These are phyloP conservation scores for Epistrophella euchroma DNA, from an alignment of 2,888 invertebrate species.

Conservation along the genomic window DNA sequence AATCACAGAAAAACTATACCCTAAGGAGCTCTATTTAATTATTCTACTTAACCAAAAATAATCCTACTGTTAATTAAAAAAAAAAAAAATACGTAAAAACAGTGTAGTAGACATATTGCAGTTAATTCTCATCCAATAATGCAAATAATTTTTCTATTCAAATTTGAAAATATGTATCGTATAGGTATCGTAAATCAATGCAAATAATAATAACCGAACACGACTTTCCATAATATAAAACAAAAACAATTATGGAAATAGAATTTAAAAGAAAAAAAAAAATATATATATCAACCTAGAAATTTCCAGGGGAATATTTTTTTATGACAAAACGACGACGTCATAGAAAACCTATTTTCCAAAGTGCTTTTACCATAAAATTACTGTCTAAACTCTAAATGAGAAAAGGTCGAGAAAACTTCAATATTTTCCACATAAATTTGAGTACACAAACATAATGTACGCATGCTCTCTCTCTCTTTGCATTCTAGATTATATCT, in stretches of 20 bases:
- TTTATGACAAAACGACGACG: conserved; percentile 65
- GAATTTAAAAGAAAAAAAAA: conserved; percentile 7
- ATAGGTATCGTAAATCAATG: conserved; percentile 1
- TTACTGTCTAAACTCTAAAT: neutral
- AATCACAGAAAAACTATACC: no score
- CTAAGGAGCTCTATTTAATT: no score
- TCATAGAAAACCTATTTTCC: conserved; percentile 69
- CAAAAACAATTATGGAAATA: conserved; percentile 18
- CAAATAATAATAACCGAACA: conserved; percentile 43
- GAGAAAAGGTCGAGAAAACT: conserved; percentile 2
- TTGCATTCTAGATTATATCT: neutral
- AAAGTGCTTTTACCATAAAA: conserved; percentile 52
- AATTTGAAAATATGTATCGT: neutral
- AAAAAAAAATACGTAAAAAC: neutral
- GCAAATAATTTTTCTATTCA: conserved; percentile 28
- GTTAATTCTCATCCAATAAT: neutral
- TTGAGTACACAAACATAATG: neutral
- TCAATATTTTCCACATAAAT: conserved; percentile 2
- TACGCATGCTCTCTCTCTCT: conserved; percentile 33
- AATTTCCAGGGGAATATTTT: conserved; percentile 53
- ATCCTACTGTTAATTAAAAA: neutral
- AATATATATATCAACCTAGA: conserved; percentile 42
- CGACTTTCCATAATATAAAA: conserved; percentile 14
- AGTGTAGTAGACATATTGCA: neutral
- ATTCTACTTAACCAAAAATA: neutral